Evolutionary conservation across 2,113 vertebrate genomes (phyloP).

Genomic region (Callipepla californica): DNA sequence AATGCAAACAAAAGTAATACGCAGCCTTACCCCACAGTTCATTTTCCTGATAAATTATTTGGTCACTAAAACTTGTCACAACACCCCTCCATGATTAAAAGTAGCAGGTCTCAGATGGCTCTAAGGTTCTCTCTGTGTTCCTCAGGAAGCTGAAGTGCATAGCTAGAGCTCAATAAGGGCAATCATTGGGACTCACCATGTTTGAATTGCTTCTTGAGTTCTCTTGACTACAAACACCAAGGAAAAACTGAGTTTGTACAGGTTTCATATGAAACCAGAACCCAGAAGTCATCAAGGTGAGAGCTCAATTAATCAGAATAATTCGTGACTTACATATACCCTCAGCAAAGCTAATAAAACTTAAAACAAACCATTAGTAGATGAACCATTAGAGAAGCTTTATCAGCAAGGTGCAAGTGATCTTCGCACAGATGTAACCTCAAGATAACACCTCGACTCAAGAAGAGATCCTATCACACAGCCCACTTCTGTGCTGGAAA

Average conservation of each 20-base stretch:
- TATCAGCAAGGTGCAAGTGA: no score
- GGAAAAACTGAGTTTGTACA: background rate
- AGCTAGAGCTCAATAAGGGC: background rate
- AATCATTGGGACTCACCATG: background rate
- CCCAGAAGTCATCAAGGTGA: background rate
- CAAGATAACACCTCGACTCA: no score
- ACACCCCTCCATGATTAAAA: background rate
- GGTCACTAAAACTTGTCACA: background rate
- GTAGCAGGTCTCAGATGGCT: background rate
- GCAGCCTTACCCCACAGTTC: background rate
- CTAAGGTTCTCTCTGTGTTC: background rate
- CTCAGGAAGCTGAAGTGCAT: background rate
- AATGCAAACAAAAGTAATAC: background rate
- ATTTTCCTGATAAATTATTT: background rate
- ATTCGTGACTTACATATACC: background rate
- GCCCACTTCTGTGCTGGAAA: no score
- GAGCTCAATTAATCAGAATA: background rate
- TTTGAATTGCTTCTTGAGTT: background rate
- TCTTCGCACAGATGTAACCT: no score
- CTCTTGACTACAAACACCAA: rapidly evolving
- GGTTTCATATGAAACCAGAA: background rate
- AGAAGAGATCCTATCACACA: no score
- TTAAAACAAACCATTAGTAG: no score
- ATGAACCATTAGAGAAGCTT: no score
- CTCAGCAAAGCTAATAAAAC: no score